These are phyloP conservation scores for Harpagoxenus sublaevis DNA, from an alignment of 2,888 invertebrate genomes.

Conservation along the genomic window DNA sequence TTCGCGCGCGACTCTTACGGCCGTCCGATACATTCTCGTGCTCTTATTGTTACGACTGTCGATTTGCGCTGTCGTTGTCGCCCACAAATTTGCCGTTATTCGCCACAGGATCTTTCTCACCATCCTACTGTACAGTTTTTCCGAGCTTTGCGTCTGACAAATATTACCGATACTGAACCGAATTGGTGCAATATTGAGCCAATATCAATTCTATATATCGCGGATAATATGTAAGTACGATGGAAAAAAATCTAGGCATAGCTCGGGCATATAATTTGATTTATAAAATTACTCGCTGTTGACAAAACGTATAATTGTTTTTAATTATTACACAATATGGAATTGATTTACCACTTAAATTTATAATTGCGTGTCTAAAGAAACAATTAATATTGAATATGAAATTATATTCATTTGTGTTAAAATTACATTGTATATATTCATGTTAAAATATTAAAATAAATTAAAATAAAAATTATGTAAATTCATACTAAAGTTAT, in stretches of 20 bases:
- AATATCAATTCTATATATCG: constrained; percentile 6
- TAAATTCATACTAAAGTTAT: neutral
- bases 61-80: constrained; percentile 1
- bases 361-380: neutral
- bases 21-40: constrained; percentile 40
- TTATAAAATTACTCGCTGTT: neutral
- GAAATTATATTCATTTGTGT: neutral
- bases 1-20: constrained; percentile 26
- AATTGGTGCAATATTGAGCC: neutral
- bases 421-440: neutral
- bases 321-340: neutral
- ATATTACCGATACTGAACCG: neutral
- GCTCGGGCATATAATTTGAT: neutral
- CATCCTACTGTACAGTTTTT: neutral
- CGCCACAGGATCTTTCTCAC: neutral
- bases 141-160: neutral
- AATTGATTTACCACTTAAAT: neutral
- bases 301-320: neutral
- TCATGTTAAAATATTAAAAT: neutral
- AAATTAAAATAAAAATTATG: neutral
- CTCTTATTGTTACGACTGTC: constrained; percentile 48
- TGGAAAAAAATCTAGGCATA: neutral
- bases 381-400: neutral
- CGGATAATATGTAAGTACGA: neutral
- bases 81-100: constrained; percentile 21